Base-by-base conservation (phyloP, 2,888 invertebrate genomes). In the Alsophila aescularia region DNA sequence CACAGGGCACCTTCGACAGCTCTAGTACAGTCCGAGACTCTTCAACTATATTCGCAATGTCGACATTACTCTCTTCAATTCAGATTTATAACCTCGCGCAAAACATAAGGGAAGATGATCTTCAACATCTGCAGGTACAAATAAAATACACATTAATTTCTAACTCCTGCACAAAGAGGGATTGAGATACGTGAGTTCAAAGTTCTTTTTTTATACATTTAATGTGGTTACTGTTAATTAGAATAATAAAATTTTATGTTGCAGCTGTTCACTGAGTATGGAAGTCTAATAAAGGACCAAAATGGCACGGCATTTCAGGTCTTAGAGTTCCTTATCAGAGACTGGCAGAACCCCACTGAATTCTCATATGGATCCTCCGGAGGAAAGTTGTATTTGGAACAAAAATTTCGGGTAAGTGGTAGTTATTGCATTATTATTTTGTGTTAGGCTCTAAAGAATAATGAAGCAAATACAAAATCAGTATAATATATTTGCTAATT, bases 331-430 rank as follows among this genome's bases (percentile, higher is more conserved):
- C 88, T 97, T 31, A 95, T 97, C 4, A 90, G 97, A 52, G 98
- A 98, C 81, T 98, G 98, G 98, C 96, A 96, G 80, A 98, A 96
- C 77, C 97, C 98, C 0, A 98, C 97, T 81, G 97, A 98, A 80
- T 94, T 94, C 0, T 90, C 93, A 24, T 98, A 57, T 15, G 62
- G 62, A 2, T 31, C 31, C 1, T 34, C 0, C 2, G 62, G 62
- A 5, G 62, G 62, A 1, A 39, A 52, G 0, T 0, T 2, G 2
- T 62, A 51, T 39, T 31, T 54, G 44, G 14, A n/a, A 2, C 10
- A 55, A 0, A 58, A 51, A 31, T 39, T 56, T 24, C 24, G 7
- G 24, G 24, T 24, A 8, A 24, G 24, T 24, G 7, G 7, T 24
- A 24, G n/a, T n/a, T 24, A 5, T 8, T 24, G 7, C 1, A 8